Base-by-base conservation (phyloP, 2,888 invertebrate species). In the Euzetes globulus region DNA sequence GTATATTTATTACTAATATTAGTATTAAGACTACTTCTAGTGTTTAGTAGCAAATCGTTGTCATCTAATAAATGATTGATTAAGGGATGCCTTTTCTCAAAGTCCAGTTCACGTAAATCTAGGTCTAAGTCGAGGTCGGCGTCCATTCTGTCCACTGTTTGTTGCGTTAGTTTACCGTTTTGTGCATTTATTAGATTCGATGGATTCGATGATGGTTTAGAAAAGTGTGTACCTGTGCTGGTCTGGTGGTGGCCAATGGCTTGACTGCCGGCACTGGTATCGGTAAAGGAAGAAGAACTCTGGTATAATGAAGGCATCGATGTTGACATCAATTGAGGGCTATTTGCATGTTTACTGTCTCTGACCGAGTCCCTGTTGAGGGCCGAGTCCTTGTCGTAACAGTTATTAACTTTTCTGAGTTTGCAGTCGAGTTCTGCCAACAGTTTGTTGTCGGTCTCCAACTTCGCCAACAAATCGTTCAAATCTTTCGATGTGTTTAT, bases 391-490 rank as follows among this genome's bases (percentile, higher is more conserved):
- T 22, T 11, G 3, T 19, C n/a, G 25, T 22, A 13, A 55, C 19
- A 17, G 11, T 55, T 55, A 55, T 55, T 55, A 17, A 33, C 63
- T 33, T 63, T 68, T 22, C 22, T 68, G 7, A 74, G 17, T 52
- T 76, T 79, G 58, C 77, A 77, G 83, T 94, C 94, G 81, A 94
- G 85, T 82, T 94, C 94, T 78, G 94, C 93, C 81, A 94, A 86
- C 80, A 94, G 91, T 78, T 80, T 81, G 79, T 82, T 82, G 78
- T 87, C 87, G 82, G 94, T 94, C 84, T 94, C 93, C 81, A 94
- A 92, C 86, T 94, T 94, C 79, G 93, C 93, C 91, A 94, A 93
- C 83, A 94, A 76, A 65, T 75, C 72, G 74, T 79, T 78, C 55
- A 79, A 94, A 68, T 75, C 75, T 65, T 72, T 58, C 7, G 68